phyloP scores from a whole-genome alignment of 1,140 invertebrate species.

The Halictus rubicundus region DNA sequence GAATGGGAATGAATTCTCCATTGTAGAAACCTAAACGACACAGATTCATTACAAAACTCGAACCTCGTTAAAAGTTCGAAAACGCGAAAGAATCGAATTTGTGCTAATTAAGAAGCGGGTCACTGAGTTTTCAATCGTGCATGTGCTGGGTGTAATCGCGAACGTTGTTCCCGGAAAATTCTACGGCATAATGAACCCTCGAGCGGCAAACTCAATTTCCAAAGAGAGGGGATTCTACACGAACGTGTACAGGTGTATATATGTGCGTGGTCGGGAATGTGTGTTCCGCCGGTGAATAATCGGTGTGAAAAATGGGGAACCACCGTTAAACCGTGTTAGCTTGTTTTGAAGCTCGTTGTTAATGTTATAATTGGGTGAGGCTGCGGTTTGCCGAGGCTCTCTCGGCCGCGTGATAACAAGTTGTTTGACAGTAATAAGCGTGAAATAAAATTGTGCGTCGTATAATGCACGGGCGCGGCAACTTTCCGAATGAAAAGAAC shows the following conservation, averaged over 20 bases:
- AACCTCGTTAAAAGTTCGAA: too few species aligned
- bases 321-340: conserved; percentile 19
- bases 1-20: too few species aligned
- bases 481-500: background rate
- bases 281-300: background rate
- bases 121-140: too few species aligned
- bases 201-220: background rate
- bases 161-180: background rate
- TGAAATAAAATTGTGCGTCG: conserved; percentile 32
- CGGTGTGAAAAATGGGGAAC: background rate
- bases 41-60: too few species aligned
- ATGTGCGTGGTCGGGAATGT: too few species aligned
- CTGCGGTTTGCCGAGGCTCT: conserved; percentile 9
- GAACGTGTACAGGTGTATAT: too few species aligned
- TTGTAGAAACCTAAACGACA: too few species aligned
- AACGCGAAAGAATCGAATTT: too few species aligned
- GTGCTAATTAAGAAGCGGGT: too few species aligned
- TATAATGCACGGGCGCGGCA: background rate
- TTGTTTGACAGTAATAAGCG: conserved; percentile 42
- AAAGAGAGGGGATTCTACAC: conserved; percentile 1
- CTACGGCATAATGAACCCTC: background rate
- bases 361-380: conserved; percentile 27
- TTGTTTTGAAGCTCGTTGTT: conserved; percentile 2
- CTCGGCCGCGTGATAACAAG: conserved; percentile 13
- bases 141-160: background rate